Percentiles rank a stretch among this genome's conserved stretches.
These are phyloP conservation scores for Triops longicaudatus DNA, from an alignment of 1,140 invertebrate genomes.

Conservation along the genomic window DNA sequence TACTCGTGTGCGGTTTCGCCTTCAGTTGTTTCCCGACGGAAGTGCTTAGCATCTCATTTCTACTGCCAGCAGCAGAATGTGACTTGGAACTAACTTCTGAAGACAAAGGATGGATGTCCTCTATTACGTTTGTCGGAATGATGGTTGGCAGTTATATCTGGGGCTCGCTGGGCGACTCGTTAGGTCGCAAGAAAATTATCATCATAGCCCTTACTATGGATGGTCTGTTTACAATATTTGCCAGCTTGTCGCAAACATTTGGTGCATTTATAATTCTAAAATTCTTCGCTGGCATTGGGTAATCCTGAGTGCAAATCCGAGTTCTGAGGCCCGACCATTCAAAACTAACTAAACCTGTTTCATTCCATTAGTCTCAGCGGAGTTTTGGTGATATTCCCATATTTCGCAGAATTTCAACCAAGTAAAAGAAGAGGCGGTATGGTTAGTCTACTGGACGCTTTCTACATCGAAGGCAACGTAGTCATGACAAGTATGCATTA, in stretches of 20 bases:
- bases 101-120: slow-evolving; percentile 77
- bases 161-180: slow-evolving; percentile 78
- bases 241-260: slow-evolving; percentile 77
- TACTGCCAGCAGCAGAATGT: slow-evolving; percentile 83
- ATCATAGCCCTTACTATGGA: slow-evolving; percentile 83
- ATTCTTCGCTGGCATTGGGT: slow-evolving; percentile 85
- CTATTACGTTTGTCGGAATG: slow-evolving; percentile 55
- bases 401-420: slow-evolving; percentile 89
- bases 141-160: slow-evolving; percentile 85
- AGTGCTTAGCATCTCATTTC: slow-evolving; percentile 88
- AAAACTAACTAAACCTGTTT: slow-evolving; percentile 17
- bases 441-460: slow-evolving; percentile 84
- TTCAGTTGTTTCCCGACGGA: slow-evolving; percentile 92
- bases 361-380: slow-evolving; percentile 71
- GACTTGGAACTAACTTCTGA: slow-evolving; percentile 78
- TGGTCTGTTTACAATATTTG: slow-evolving; percentile 74
- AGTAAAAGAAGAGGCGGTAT: slow-evolving; percentile 78
- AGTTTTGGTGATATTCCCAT: slow-evolving; percentile 89
- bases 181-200: slow-evolving; percentile 73
- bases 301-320: slow-evolving; percentile 29
- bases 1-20: slow-evolving; percentile 82
- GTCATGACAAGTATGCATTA: slow-evolving; percentile 60
- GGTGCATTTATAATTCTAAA: slow-evolving; percentile 78
- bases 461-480: slow-evolving; percentile 83
- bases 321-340: no score